Conservation (phyloP, 2,113 vertebrate species). For the Erpornis zantholeuca region DNA sequence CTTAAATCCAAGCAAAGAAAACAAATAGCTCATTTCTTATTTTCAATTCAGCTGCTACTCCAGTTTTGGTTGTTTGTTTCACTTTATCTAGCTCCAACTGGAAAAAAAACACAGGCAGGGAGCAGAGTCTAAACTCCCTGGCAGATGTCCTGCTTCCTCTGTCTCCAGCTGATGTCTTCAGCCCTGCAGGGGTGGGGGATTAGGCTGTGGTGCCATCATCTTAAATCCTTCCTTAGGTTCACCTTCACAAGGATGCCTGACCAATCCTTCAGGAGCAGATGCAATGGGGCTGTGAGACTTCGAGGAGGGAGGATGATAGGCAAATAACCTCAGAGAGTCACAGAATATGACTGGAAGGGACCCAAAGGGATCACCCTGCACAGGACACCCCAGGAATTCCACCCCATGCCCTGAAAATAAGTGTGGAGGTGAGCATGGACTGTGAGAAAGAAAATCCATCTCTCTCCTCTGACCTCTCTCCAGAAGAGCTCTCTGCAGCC, state of each 20-base stretch:
- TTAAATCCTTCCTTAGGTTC: background rate
- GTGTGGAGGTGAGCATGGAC: background rate
- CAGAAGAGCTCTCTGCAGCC: background rate
- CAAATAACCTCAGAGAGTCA: background rate
- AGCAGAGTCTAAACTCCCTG: background rate
- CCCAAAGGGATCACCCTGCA: background rate
- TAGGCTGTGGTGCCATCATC: background rate
- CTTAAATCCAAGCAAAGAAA: background rate
- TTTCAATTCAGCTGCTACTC: background rate
- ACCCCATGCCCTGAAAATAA: background rate
- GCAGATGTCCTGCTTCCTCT: background rate
- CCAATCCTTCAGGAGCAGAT: background rate
- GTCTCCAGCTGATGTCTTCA: background rate
- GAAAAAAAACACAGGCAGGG: background rate
- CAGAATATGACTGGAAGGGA: background rate
- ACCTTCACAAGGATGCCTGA: background rate
- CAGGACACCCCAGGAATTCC: background rate
- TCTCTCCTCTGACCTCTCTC: background rate
- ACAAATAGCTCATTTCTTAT: background rate
- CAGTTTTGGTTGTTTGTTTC: background rate
- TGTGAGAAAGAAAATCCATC: background rate
- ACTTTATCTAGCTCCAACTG: background rate
- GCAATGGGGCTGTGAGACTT: background rate
- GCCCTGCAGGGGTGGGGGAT: background rate
- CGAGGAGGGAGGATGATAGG: background rate